These are phyloP conservation scores for Branchipolynoe longqiensis DNA, from an alignment of 2,888 invertebrate genomes.

Conservation along the genomic window DNA sequence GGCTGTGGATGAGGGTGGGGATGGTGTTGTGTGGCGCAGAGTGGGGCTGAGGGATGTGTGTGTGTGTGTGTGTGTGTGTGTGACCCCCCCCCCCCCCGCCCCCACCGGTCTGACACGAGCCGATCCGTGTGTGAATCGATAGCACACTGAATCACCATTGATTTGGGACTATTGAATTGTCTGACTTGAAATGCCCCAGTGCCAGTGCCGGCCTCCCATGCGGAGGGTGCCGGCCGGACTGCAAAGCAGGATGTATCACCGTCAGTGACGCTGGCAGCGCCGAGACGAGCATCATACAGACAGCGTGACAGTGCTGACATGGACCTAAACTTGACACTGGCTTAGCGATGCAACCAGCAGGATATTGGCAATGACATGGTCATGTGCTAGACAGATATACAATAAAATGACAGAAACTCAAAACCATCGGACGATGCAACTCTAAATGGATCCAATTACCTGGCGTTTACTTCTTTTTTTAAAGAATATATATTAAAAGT, in stretches of 20 bases:
- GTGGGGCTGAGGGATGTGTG: not conserved
- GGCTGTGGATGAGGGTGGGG: not conserved
- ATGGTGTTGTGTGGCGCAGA: not conserved
- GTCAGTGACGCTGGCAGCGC: not conserved
- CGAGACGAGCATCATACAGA: not conserved
- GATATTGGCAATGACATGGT: too few species aligned
- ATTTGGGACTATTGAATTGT: conserved; percentile 31
- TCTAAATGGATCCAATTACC: too few species aligned
- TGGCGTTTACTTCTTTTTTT: too few species aligned
- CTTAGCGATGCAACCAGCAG: too few species aligned
- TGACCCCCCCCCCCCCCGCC: not conserved
- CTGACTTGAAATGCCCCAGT: not conserved
- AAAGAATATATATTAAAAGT: too few species aligned
- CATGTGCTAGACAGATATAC: too few species aligned
- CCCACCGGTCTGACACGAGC: not conserved
- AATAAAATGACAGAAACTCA: too few species aligned
- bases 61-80: too few species aligned
- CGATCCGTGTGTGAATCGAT: conserved; percentile 26
- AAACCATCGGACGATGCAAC: too few species aligned
- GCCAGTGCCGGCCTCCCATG: not conserved
- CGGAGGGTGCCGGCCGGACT: not conserved
- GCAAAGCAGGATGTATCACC: not conserved
- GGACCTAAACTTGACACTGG: too few species aligned
- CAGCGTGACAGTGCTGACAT: too few species aligned
- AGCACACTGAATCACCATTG: conserved; percentile 6